Evolutionary conservation across 1,140 invertebrate genomes (phyloP), one percentile per base, ranked within the genome.

Genomic region (Plectrocnemia conspersa): DNA sequence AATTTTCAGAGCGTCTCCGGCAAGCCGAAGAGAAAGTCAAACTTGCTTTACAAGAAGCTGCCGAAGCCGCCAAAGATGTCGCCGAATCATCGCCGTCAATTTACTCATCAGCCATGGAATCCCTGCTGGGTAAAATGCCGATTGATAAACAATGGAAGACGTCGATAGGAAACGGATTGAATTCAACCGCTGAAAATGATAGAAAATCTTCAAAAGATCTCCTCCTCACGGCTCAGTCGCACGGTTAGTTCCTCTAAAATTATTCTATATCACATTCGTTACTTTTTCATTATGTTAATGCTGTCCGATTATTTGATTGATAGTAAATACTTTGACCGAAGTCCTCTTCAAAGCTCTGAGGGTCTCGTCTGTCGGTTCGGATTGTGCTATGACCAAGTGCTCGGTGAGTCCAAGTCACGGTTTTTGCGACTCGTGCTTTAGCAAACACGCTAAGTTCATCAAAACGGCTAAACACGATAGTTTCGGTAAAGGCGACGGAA

Each of bases 271-370:
- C 10, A 49, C 15, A 21, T 41, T 24, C 42, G 13, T 25, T 45
- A 10, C n/a, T 15, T 52, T 25, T 47, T 41, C 19, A n/a, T 16
- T 3, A 41, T 41, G 18, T 19, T 19, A 4, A 7, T 41, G 4
- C 38, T 3, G 23, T 45, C 27, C 24, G 10, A 45, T 3, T 35
- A 35, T 35, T 11, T 35, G 3, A 13, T 27, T 52, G 55, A 6
- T 47, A 61, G 59, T 54, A 3, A 54, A 61, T 24, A 61, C 33
- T n/a, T 35, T 61, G 19, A 61, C 59, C 6, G 59, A 61, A 46
- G 52, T 61, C 0, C 47, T 61, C 0, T 15, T 61, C 9, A 48
- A 40, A 27, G 52, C 50, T 3, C 23, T 61, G 15, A 41, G 58
- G 24, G 47, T 54, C 2, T 27, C 44, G 11, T 18, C 46, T 4